Conservation (phyloP, 2,113 vertebrate species). For the Burhinus bistriatus region DNA sequence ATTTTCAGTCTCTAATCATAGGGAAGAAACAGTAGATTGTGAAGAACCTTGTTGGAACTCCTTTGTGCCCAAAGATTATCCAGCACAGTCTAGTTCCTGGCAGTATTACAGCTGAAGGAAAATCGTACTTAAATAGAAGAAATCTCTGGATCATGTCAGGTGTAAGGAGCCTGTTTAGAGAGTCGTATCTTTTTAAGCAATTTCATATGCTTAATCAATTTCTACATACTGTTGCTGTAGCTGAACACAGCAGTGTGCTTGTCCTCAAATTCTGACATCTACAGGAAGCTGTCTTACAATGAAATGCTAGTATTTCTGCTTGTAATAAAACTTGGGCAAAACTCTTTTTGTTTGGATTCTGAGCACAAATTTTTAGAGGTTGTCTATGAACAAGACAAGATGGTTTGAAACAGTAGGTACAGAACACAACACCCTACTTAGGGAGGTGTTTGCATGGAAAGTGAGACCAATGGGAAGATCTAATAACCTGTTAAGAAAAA, state of each 20-base stretch:
- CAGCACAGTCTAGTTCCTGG: background rate
- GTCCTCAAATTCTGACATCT: background rate
- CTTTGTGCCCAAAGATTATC: background rate
- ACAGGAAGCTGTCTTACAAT: background rate
- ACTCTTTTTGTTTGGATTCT: background rate
- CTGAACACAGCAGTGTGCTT: background rate
- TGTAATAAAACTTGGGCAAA: background rate
- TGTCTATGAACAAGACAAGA: background rate
- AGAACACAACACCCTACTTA: background rate
- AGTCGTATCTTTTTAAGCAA: background rate
- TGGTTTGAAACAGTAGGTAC: background rate
- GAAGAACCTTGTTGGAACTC: background rate
- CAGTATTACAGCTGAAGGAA: background rate
- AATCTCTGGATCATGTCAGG: background rate
- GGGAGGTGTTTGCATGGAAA: background rate
- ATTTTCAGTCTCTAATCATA: background rate
- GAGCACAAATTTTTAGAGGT: background rate
- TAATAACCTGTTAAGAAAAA: background rate
- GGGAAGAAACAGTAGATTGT: background rate
- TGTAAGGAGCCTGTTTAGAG: background rate
- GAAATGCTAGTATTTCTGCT: background rate
- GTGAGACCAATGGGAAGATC: background rate
- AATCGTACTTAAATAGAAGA: background rate
- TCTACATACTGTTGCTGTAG: background rate
- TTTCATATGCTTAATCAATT: background rate